Evolutionary conservation across 2,113 vertebrate genomes (phyloP), one percentile per base, ranked within the genome.

Genomic region (Empidonax alnorum): DNA sequence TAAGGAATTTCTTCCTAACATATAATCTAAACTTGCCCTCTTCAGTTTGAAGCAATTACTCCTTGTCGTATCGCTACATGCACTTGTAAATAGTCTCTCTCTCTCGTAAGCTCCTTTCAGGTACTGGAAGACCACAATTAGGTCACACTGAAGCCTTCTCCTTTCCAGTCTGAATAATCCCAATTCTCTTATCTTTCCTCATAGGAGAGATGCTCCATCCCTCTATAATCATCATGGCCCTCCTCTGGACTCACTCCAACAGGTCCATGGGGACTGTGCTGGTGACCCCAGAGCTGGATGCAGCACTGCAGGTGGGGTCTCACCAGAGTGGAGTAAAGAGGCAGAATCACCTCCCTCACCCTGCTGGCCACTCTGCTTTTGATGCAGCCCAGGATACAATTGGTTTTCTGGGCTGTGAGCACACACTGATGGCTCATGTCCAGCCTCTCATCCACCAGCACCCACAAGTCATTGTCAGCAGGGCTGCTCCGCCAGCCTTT

Each of bases 301-400:
- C 7, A 62, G 71, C 78, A 27, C 16, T 11, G 3, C n/a, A 10
- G 3, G 17, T 62, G 55, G 46, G 11, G 11, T 76, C 41, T 76
- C 55, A 42, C 14, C n/a, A 68, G 3, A 23, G n/a, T 3, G 4
- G 46, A 35, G 24, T 14, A 50, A 19, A 69, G 7, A 20, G 47
- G 3, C n/a, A 31, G 63, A 42, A 35, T 47, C 17, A 25, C 7
- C 16, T 31, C 9, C 30, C 63, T 55, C 0, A 0, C 3, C 21
- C 63, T 3, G 9, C 47, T 62, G 42, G 7, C 63, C 56, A 28
- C 1, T 0, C 25, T 69, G 49, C 14, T 77, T 69, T 56, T 15
- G 35, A 7, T 56, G 49, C 47, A 90, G 56, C 56, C 41, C 20
- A 35, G 63, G 6, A 19, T 27, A 33, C 1, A 0, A 35, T 37